These are phyloP conservation scores for Drosophila limbata DNA, from an alignment of 2,888 invertebrate species.

Conservation along the genomic window DNA sequence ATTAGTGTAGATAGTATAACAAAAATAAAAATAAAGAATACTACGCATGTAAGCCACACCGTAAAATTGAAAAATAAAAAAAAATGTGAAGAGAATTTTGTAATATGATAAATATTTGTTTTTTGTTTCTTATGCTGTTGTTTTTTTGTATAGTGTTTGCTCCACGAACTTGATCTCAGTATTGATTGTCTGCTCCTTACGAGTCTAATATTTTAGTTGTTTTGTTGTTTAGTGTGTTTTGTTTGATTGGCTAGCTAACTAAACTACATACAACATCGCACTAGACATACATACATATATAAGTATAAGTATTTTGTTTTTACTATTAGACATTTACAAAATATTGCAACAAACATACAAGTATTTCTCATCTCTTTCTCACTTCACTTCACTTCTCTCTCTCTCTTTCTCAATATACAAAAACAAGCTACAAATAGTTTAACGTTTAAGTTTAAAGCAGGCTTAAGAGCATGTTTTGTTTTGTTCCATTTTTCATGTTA, in stretches of 20 bases:
- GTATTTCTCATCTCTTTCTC: constrained; percentile 9
- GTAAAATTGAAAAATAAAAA: constrained; percentile 35
- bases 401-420: constrained; percentile 52
- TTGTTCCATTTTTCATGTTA: constrained; percentile 31
- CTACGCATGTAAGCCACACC: constrained; percentile 67
- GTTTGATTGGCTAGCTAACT: constrained; percentile 74
- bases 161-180: not conserved
- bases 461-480: constrained; percentile 59
- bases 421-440: constrained; percentile 77
- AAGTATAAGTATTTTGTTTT: constrained; percentile 24
- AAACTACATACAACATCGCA: constrained; percentile 54
- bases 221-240: constrained; percentile 24
- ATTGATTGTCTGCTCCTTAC: constrained; percentile 68
- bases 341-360: constrained; percentile 69
- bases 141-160: not conserved
- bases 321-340: constrained; percentile 77
- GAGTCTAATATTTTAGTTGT: constrained; percentile 54
- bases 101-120: constrained; percentile 5
- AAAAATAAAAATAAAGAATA: constrained; percentile 20
- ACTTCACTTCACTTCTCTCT: constrained; percentile 5
- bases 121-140: constrained; percentile 11
- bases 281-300: constrained; percentile 50
- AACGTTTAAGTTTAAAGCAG: constrained; percentile 78
- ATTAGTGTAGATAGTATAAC: constrained; percentile 31
- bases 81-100: constrained; percentile 17